Conservation (phyloP, 2,888 invertebrate species). For the Meiosimyza platycephala region DNA sequence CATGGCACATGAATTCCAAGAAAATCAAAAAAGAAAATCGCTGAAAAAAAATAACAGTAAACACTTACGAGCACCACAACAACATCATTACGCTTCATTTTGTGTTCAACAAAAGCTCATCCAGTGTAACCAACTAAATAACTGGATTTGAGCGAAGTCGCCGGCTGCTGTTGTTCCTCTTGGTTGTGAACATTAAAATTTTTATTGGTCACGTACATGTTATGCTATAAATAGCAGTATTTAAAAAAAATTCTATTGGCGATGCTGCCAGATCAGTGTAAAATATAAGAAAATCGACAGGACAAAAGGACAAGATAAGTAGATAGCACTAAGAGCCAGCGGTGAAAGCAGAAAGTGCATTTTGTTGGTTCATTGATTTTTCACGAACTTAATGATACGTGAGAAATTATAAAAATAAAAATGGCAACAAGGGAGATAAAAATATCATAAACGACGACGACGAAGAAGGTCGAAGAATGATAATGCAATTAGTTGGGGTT, state of each 20-base stretch:
- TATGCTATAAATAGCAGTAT: slow-evolving; percentile 60
- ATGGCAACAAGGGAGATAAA: background rate
- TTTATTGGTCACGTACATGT: slow-evolving; percentile 53
- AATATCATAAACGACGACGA: slow-evolving; percentile 6
- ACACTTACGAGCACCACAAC: slow-evolving; percentile 6
- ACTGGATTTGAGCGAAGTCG: background rate
- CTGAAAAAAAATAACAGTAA: background rate
- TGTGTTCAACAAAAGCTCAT: slow-evolving; percentile 25
- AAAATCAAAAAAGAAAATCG: background rate
- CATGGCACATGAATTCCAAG: slow-evolving; percentile 26
- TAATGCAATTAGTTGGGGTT: slow-evolving; percentile 3
- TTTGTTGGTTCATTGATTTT: slow-evolving; percentile 36
- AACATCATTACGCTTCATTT: slow-evolving; percentile 35
- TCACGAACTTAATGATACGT: slow-evolving; percentile 42
- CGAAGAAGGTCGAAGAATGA: slow-evolving; percentile 13
- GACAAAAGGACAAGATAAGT: background rate
- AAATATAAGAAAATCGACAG: slow-evolving; percentile 25
- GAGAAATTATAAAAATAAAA: slow-evolving; percentile 37
- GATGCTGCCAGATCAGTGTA: slow-evolving; percentile 39
- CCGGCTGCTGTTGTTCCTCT: background rate
- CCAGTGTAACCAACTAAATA: slow-evolving; percentile 10
- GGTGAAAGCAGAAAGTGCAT: background rate
- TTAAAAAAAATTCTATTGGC: slow-evolving; percentile 60
- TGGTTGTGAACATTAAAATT: slow-evolving; percentile 42
- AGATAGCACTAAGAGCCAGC: background rate